Conservation (phyloP, 2,797 vertebrate genomes). For the Manis javanica region DNA sequence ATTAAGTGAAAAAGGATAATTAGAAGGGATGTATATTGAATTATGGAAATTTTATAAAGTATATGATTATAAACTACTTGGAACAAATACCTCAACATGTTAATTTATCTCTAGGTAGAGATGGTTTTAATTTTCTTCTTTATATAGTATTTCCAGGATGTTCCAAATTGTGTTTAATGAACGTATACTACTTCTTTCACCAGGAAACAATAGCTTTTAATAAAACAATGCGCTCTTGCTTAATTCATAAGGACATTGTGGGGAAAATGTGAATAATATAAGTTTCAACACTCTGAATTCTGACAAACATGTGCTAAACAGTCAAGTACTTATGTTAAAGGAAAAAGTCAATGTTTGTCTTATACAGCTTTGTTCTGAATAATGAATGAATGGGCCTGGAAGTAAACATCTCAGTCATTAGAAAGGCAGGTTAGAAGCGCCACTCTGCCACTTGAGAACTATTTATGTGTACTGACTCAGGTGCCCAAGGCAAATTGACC, state of each 20-base stretch:
- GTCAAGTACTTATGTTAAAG: slow-evolving; percentile 29
- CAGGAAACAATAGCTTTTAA: slow-evolving; percentile 11
- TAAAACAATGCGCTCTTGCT: background rate
- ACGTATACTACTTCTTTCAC: slow-evolving; percentile 5
- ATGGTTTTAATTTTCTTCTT: slow-evolving; percentile 26
- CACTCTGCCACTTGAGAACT: background rate
- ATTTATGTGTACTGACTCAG: background rate
- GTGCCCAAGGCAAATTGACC: background rate
- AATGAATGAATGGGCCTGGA: background rate
- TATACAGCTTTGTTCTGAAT: background rate
- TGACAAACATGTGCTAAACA: background rate
- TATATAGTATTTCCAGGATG: background rate
- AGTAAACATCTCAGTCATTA: background rate
- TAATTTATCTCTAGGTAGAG: slow-evolving; percentile 1
- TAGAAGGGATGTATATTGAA: background rate
- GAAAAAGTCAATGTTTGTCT: background rate
- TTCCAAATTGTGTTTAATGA: slow-evolving; percentile 51
- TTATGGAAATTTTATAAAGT: slow-evolving; percentile 43
- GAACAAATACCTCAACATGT: slow-evolving; percentile 16
- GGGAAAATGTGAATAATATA: slow-evolving; percentile 30
- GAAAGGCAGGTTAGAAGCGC: background rate
- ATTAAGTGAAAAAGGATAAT: background rate
- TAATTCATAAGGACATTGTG: background rate
- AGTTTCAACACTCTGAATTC: background rate
- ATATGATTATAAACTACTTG: slow-evolving; percentile 4